Conservation (phyloP, 1,140 invertebrate species). For the Littorina saxatilis region DNA sequence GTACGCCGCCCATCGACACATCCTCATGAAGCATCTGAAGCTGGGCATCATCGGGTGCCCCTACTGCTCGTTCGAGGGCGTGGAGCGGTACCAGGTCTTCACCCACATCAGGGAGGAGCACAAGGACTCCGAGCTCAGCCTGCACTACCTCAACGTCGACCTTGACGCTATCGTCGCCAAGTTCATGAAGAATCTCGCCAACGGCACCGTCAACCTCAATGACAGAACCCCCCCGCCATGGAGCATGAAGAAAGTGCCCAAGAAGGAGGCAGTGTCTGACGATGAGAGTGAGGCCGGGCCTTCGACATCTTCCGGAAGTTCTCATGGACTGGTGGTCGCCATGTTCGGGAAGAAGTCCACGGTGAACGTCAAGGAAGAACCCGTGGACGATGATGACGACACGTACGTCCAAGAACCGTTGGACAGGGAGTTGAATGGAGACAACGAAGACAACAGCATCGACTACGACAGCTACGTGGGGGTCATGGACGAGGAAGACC, state of each 20-base stretch:
- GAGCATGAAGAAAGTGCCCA: constrained; percentile 28
- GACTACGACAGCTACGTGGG: neutral
- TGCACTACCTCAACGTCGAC: constrained; percentile 38
- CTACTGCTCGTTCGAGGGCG: constrained; percentile 48
- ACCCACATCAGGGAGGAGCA: constrained; percentile 52
- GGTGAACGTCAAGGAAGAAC: constrained; percentile 26
- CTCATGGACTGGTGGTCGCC: constrained; percentile 21
- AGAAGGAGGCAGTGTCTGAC: constrained; percentile 25
- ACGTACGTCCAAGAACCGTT: neutral
- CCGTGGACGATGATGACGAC: constrained; percentile 31
- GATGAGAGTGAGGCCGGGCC: constrained; percentile 9
- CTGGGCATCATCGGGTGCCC: constrained; percentile 49
- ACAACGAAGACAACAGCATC: constrained; percentile 1
- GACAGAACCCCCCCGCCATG: constrained; percentile 5
- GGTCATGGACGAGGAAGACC: neutral
- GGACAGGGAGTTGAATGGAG: constrained; percentile 10
- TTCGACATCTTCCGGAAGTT: neutral
- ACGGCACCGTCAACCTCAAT: neutral
- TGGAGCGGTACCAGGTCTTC: constrained; percentile 51
- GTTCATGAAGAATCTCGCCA: constrained; percentile 44
- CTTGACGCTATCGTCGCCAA: constrained; percentile 35
- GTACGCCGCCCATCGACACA: constrained; percentile 51
- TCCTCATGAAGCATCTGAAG: constrained; percentile 53
- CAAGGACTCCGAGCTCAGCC: constrained; percentile 32
- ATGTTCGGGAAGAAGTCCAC: constrained; percentile 23